These are phyloP conservation scores for Pseudococcus jackbeardsleyi DNA, from an alignment of 2,888 invertebrate genomes.

Conservation along the genomic window DNA sequence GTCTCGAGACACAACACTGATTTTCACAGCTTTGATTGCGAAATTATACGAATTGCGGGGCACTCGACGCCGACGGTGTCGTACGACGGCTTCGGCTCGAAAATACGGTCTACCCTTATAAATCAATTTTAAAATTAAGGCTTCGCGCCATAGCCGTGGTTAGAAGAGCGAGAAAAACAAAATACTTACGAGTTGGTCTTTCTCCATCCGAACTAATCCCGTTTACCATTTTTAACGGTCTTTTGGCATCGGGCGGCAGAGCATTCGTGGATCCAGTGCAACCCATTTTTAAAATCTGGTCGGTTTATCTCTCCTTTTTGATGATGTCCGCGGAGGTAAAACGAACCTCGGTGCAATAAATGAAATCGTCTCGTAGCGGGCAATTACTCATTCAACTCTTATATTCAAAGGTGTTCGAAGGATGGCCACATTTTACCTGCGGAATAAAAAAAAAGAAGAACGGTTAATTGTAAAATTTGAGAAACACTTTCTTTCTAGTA, in stretches of 20 bases:
- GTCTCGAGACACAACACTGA: constrained; percentile 4
- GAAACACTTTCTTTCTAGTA: constrained; percentile 23
- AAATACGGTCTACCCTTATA: background rate
- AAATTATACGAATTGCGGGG: constrained; percentile 5
- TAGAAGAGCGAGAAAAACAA: constrained; percentile 15
- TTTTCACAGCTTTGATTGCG: constrained; percentile 21
- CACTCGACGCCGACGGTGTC: background rate
- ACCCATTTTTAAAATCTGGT: constrained; percentile 54
- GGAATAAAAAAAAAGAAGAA: background rate
- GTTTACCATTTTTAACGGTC: constrained; percentile 56
- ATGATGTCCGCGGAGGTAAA: too few relatives aligned
- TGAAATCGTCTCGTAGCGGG: constrained; percentile 4
- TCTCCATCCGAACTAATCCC: constrained; percentile 24
- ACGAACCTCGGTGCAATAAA: background rate
- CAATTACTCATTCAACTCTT: background rate
- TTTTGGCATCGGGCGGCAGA: constrained; percentile 46
- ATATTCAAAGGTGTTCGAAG: constrained; percentile 13
- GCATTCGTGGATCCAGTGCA: constrained; percentile 65
- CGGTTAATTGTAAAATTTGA: constrained; percentile 36
- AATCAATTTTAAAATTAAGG: constrained; percentile 31
- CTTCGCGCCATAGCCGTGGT: background rate
- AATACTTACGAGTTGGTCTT: constrained; percentile 60
- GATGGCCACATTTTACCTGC: background rate
- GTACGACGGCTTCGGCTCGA: too few relatives aligned
- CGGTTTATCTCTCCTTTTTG: background rate